These are phyloP conservation scores for Elysia chlorotica DNA, from an alignment of 1,140 invertebrate species.

Conservation along the genomic window DNA sequence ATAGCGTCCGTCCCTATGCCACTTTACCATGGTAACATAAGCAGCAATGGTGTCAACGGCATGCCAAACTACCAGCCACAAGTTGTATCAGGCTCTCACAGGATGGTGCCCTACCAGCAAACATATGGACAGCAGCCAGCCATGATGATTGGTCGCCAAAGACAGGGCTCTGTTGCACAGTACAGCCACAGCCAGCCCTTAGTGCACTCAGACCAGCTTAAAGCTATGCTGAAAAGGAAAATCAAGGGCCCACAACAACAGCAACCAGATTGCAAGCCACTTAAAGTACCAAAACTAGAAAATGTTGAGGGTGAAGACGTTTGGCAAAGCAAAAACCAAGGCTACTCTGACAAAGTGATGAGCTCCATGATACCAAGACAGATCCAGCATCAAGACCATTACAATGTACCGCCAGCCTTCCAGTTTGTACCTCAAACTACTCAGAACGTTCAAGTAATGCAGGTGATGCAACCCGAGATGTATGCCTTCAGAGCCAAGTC, in stretches of 20 bases:
- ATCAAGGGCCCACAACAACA: conserved; percentile 36
- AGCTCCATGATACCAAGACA: not conserved
- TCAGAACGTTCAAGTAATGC: too few relatives aligned
- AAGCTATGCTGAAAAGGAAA: conserved; percentile 48
- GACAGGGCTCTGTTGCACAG: not conserved
- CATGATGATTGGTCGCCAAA: conserved; percentile 1
- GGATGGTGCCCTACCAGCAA: too few relatives aligned
- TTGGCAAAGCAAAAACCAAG: conserved; percentile 17
- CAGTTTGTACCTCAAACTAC: not conserved
- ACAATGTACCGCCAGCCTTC: not conserved
- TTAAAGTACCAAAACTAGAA: conserved; percentile 43
- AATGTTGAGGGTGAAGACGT: too few relatives aligned
- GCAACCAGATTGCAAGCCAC: conserved; percentile 34
- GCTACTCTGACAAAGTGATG: conserved; percentile 2
- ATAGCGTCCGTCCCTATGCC: conserved; percentile 1
- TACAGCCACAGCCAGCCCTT: conserved; percentile 8
- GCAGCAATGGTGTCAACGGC: too few relatives aligned
- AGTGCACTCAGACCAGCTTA: conserved; percentile 46
- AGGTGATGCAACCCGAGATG: not conserved
- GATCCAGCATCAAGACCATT: too few relatives aligned
- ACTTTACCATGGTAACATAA: not conserved
- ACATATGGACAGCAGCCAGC: conserved; percentile 16
- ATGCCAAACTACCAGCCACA: not conserved
- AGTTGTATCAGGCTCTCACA: not conserved
- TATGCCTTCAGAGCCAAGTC: not conserved